phyloP scores from a whole-genome alignment of 2,888 invertebrate genomes.

The Lissocephala sabroskyi region DNA sequence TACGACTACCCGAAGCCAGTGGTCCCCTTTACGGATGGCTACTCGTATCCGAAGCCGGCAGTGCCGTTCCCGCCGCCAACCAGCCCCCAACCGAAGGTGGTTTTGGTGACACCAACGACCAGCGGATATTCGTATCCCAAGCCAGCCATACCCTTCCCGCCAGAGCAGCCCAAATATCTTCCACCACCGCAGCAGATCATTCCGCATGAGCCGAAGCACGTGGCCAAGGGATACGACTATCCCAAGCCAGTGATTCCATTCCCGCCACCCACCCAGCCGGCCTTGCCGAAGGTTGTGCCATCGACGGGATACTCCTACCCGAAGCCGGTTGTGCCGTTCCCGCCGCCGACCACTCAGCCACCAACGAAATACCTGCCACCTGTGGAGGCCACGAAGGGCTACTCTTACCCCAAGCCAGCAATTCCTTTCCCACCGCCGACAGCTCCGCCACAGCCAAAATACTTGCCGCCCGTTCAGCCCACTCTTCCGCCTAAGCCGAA shows the following conservation, averaged over 20 bases:
- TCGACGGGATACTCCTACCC: constrained; percentile 15
- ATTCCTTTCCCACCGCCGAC: constrained; percentile 41
- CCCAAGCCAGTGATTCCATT: constrained; percentile 14
- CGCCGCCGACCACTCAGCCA: constrained; percentile 3
- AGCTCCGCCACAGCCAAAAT: constrained; percentile 32
- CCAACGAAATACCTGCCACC: constrained; percentile 9
- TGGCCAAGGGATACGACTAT: constrained; percentile 11
- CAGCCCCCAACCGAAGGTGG: not conserved
- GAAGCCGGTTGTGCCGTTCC: constrained; percentile 6
- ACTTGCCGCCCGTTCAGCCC: constrained; percentile 18
- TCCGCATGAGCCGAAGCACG: constrained; percentile 2
- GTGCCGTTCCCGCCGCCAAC: constrained; percentile 12
- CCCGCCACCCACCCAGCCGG: constrained; percentile 10
- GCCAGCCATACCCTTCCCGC: constrained; percentile 50
- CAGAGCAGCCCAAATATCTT: constrained; percentile 7
- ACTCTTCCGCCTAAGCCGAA: constrained; percentile 14
- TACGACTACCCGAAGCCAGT: constrained; percentile 52
- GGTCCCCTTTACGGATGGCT: constrained; percentile 37
- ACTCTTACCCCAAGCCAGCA: constrained; percentile 51
- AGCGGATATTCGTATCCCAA: constrained; percentile 52
- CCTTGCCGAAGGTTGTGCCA: constrained; percentile 9
- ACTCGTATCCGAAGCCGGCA: constrained; percentile 5
- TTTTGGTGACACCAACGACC: constrained; percentile 1
- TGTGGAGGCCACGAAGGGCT: constrained; percentile 30
- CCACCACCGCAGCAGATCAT: constrained; percentile 13